These are phyloP conservation scores for Hoplodrina ambigua DNA, from an alignment of 2,888 invertebrate species.

Conservation along the genomic window DNA sequence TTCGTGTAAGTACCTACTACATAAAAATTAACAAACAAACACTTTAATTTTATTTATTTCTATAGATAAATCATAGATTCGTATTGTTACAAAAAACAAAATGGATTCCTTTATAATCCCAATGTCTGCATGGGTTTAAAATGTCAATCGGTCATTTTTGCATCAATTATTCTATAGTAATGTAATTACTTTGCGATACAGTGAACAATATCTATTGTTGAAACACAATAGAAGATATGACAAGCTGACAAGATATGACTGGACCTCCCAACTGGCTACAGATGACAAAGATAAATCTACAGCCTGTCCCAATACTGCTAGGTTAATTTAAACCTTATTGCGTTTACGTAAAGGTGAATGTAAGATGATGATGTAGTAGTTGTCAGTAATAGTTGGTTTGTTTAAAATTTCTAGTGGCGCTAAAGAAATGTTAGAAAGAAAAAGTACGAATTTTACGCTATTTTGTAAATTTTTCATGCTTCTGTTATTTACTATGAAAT, in stretches of 20 bases:
- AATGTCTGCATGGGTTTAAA: slow-evolving; percentile 41
- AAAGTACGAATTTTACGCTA: slow-evolving; percentile 75
- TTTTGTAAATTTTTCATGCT: slow-evolving; percentile 70
- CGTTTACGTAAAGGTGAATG: fast-evolving
- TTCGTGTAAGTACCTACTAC: no score
- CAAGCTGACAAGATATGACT: slow-evolving; percentile 78
- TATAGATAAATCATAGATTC: neutral
- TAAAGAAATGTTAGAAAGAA: slow-evolving; percentile 66
- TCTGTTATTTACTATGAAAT: slow-evolving; percentile 58
- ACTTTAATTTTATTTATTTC: no score
- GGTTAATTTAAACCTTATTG: slow-evolving; percentile 11
- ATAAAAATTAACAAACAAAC: no score
- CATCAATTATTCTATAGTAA: slow-evolving; percentile 79
- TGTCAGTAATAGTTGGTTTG: neutral
- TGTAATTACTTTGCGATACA: slow-evolving; percentile 80
- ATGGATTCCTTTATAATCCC: slow-evolving; percentile 25
- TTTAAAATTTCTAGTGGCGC: slow-evolving; percentile 71
- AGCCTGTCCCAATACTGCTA: neutral
- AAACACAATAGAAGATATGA: slow-evolving; percentile 78
- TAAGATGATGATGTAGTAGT: neutral
- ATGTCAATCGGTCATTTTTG: slow-evolving; percentile 76
- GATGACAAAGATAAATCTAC: slow-evolving; percentile 15
- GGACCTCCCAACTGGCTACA: slow-evolving; percentile 79
- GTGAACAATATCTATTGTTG: slow-evolving; percentile 74
- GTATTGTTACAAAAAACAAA: slow-evolving; percentile 50